Percentiles rank a stretch among this genome's conserved stretches.
Evolutionary conservation across 30 jellyfish, hydroid and myxozoan species (phyloP).

Genomic region (Pelagia noctiluca): DNA sequence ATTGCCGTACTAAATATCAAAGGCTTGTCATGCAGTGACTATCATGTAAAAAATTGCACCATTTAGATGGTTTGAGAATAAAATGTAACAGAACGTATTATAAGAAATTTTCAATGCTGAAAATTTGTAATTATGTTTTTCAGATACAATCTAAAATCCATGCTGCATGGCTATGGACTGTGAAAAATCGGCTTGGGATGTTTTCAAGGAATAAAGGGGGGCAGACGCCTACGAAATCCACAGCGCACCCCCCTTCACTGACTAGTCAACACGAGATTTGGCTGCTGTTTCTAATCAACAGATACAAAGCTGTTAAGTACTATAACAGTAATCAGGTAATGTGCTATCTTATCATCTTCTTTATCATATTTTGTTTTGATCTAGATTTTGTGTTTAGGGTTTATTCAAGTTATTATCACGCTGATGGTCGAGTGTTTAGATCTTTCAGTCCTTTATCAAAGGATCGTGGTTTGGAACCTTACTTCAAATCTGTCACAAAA

Average conservation of each 20-base stretch:
- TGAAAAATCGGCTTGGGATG: conserved; percentile 82
- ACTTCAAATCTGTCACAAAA: too few species aligned
- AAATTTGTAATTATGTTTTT: neutral
- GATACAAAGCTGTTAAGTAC: conserved; percentile 84
- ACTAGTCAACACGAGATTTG: conserved; percentile 89
- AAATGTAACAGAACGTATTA: neutral
- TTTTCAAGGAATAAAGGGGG: conserved; percentile 73
- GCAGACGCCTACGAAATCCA: conserved; percentile 23
- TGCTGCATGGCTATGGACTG: conserved; percentile 95
- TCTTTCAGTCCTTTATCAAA: too few species aligned
- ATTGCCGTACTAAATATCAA: too few species aligned
- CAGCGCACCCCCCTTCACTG: conserved; percentile 11
- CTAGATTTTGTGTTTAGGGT: too few species aligned
- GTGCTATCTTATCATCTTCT: neutral
- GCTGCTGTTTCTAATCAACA: conserved; percentile 78
- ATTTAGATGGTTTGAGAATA: too few species aligned
- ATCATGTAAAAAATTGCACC: too few species aligned
- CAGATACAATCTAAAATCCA: conserved; percentile 87
- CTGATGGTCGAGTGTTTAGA: too few species aligned
- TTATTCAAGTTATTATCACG: too few species aligned
- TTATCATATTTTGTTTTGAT: too few species aligned
- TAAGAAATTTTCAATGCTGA: too few species aligned
- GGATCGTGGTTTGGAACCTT: too few species aligned
- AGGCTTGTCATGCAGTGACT: too few species aligned
- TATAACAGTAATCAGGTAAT: conserved; percentile 89